Percentiles rank a stretch among this genome's conserved stretches.
Conservation (phyloP, 2,797 vertebrate genomes). For the Pseudochirops cupreus region DNA sequence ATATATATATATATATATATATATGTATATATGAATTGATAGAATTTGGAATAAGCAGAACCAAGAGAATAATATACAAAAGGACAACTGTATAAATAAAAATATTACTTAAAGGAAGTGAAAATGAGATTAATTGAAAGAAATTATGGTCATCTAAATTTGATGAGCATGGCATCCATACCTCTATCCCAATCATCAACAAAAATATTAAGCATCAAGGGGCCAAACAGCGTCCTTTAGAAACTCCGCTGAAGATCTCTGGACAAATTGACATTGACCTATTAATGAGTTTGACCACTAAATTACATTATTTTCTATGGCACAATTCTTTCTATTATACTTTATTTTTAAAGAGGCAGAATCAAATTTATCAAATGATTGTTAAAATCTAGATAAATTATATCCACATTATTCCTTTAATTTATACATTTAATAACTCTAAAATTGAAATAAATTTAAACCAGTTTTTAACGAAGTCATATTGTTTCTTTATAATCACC, state of each 20-base stretch:
- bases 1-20: background rate
- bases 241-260: too few relatives aligned
- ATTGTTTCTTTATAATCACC: background rate
- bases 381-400: background rate
- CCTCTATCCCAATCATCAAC: background rate
- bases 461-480: background rate
- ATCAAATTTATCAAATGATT: background rate
- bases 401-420: background rate
- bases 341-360: too few relatives aligned
- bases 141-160: background rate
- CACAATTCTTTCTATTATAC: too few relatives aligned
- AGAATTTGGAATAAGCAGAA: background rate
- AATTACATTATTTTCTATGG: too few relatives aligned
- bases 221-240: background rate
- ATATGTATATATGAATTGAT: background rate
- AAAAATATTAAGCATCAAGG: background rate
- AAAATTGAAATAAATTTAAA: background rate
- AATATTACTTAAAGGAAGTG: background rate
- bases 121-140: background rate
- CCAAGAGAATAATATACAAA: background rate
- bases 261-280: too few relatives aligned
- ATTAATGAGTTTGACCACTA: too few relatives aligned
- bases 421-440: background rate
- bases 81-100: background rate
- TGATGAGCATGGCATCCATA: background rate